Evolutionary conservation across 1,140 invertebrate genomes (phyloP).

Genomic region (Psix sp.): DNA sequence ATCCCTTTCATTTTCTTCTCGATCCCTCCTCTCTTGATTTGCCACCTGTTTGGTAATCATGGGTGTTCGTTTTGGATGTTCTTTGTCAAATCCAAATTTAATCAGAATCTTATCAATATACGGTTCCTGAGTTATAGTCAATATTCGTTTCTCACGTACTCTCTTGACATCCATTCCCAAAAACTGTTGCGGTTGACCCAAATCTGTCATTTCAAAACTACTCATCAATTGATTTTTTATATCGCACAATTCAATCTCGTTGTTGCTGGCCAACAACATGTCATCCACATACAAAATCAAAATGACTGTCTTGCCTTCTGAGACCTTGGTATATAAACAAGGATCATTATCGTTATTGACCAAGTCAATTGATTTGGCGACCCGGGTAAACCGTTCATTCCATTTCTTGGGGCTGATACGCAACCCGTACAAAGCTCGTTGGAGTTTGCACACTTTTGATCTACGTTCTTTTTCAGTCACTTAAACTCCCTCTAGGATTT

Average conservation of each 20-base stretch:
- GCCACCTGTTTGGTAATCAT: neutral
- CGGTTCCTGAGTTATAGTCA: neutral
- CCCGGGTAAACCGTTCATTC: neutral
- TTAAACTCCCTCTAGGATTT: neutral
- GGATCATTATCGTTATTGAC: neutral
- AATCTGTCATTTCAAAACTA: slow-evolving; percentile 1
- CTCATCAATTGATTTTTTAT: neutral
- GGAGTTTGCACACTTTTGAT: neutral
- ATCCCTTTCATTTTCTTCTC: slow-evolving; percentile 1
- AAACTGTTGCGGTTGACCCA: neutral
- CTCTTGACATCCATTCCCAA: neutral
- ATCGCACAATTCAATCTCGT: neutral
- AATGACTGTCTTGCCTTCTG: neutral
- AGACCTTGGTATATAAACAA: neutral
- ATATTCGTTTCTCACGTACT: neutral
- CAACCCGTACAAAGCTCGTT: neutral
- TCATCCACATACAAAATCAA: slow-evolving; percentile 1
- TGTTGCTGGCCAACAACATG: neutral
- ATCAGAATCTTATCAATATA: neutral
- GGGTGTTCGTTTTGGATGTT: neutral
- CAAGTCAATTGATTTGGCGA: neutral
- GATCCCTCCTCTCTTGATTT: neutral
- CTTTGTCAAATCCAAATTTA: neutral
- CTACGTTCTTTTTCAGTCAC: neutral
- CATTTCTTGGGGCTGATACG: neutral